Percentiles rank a stretch among this genome's conserved stretches.
Evolutionary conservation across 2,113 vertebrate genomes (phyloP).

Genomic region (Takifugu flavidus): DNA sequence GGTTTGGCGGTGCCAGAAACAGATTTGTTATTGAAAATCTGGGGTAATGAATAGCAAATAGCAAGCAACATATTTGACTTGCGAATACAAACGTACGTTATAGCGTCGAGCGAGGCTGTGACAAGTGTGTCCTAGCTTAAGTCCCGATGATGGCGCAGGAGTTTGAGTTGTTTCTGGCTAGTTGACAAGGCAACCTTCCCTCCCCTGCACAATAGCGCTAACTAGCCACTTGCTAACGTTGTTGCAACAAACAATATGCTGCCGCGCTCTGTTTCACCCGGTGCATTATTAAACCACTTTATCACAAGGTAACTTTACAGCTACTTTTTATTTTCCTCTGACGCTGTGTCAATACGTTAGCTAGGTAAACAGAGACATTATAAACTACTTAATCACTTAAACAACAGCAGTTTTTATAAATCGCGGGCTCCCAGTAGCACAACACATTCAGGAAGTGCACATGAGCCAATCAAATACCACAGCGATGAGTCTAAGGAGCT

Average conservation of each 20-base stretch:
- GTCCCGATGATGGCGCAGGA: background rate
- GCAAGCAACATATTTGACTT: no score
- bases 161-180: slow-evolving; percentile 37
- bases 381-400: background rate
- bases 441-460: slow-evolving; percentile 6
- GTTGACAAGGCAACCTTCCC: slow-evolving; percentile 58
- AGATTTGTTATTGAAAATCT: no score
- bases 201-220: slow-evolving; percentile 23
- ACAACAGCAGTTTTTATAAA: slow-evolving; percentile 21
- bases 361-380: background rate
- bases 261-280: background rate
- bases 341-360: no score
- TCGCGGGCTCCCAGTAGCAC: slow-evolving; percentile 39
- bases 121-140: background rate
- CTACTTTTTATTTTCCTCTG: background rate
- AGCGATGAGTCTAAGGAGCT: background rate
- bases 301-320: background rate
- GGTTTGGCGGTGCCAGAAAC: no score
- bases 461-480: slow-evolving; percentile 58
- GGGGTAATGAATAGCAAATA: no score
- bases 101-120: background rate
- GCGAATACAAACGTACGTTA: slow-evolving; percentile 24
- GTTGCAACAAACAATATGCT: slow-evolving; percentile 18
- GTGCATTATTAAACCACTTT: background rate
- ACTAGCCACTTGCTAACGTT: slow-evolving; percentile 34